These are phyloP conservation scores for Pachyuromys duprasi DNA, from an alignment of 2,797 vertebrate genomes.

Conservation along the genomic window DNA sequence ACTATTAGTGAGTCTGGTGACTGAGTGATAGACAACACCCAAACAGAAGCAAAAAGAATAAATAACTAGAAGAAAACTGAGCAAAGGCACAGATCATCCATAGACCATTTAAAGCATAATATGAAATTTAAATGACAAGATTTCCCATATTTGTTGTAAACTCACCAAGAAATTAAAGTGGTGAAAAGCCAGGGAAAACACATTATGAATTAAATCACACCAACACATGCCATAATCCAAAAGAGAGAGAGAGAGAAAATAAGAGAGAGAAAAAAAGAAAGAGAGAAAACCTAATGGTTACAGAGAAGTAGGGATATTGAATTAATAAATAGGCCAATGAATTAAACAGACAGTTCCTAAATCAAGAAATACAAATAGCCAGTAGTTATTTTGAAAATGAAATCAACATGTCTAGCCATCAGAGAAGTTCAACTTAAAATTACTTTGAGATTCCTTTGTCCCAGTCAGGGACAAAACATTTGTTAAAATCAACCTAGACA, in stretches of 20 bases:
- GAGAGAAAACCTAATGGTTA: background rate
- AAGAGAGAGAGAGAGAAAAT: background rate
- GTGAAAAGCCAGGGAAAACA: constrained; percentile 21
- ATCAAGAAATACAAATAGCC: background rate
- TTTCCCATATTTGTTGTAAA: background rate
- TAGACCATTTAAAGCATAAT: background rate
- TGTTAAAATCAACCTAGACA: background rate
- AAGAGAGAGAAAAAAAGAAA: too few relatives aligned
- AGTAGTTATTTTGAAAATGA: background rate
- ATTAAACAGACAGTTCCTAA: background rate
- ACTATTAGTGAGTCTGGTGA: background rate
- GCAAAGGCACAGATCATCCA: background rate
- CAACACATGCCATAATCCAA: background rate
- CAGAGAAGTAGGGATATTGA: background rate
- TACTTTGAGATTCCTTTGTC: background rate
- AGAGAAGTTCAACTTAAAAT: background rate
- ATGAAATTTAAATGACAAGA: constrained; percentile 2
- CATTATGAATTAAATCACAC: background rate
- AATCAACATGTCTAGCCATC: background rate
- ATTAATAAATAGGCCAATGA: background rate
- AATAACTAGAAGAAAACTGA: background rate
- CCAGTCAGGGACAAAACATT: background rate
- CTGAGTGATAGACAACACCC: background rate
- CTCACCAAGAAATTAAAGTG: background rate
- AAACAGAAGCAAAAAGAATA: constrained; percentile 10